phyloP scores from a whole-genome alignment of 2,113 vertebrate genomes.

The Vidua chalybeata region DNA sequence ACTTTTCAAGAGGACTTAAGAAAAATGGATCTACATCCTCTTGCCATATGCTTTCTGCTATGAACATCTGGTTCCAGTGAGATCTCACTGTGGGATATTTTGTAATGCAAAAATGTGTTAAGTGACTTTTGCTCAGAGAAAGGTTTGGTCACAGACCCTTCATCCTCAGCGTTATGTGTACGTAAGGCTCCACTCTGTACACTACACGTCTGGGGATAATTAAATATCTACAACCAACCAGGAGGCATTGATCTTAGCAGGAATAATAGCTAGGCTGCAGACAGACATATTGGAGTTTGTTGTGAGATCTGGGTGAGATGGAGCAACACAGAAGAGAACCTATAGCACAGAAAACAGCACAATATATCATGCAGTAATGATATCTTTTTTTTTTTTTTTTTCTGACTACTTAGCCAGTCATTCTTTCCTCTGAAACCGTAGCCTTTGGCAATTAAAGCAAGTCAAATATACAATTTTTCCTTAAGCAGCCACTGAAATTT shows the following conservation, averaged over 20 bases:
- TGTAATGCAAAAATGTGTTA: slow-evolving; percentile 55
- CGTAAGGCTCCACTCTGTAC: not conserved
- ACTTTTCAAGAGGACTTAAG: slow-evolving; percentile 43
- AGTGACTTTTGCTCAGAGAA: slow-evolving; percentile 53
- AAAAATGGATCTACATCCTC: slow-evolving; percentile 28
- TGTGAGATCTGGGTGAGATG: slow-evolving; percentile 10
- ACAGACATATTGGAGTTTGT: not conserved
- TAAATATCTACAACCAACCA: not conserved
- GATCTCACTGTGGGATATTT: slow-evolving; percentile 44
- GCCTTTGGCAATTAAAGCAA: slow-evolving; percentile 18
- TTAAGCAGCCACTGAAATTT: slow-evolving; percentile 29
- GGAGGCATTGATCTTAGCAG: slow-evolving; percentile 5
- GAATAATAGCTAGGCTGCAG: not conserved
- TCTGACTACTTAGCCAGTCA: not conserved
- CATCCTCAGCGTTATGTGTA: not conserved
- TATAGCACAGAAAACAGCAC: not conserved
- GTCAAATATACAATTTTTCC: slow-evolving; percentile 10
- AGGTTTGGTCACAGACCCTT: slow-evolving; percentile 42
- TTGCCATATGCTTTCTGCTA: slow-evolving; percentile 44
- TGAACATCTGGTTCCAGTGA: slow-evolving; percentile 57
- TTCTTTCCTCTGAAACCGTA: not conserved
- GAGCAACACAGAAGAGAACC: not conserved
- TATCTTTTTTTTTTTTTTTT: not conserved
- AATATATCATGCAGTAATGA: not conserved
- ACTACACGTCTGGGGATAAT: not conserved